phyloP scores from a whole-genome alignment of 2,888 invertebrate species.

The Latheticus oryzae region DNA sequence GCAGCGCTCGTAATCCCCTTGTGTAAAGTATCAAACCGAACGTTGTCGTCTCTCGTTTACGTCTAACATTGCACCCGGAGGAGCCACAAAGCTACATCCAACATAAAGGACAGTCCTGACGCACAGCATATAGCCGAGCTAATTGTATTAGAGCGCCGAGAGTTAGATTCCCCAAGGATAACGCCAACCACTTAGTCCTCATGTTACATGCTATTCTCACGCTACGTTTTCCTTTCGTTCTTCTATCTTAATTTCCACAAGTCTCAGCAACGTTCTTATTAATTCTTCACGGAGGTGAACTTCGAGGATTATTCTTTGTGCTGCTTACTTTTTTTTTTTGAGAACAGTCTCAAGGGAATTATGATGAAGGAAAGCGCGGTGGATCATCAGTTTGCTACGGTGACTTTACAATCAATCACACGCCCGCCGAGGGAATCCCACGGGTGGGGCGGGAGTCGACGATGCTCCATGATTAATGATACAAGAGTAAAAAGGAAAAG shows the following conservation, averaged over 20 bases:
- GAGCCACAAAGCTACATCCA: constrained; percentile 36
- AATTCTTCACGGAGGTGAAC: constrained; percentile 8
- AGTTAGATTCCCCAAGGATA: constrained; percentile 50
- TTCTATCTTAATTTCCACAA: constrained; percentile 9
- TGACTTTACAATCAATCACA: constrained; percentile 41
- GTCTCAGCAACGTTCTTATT: constrained; percentile 17
- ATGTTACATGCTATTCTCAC: constrained; percentile 43
- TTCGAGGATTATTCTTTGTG: constrained; percentile 12
- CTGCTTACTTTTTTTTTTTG: constrained; percentile 10
- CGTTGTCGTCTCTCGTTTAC: constrained; percentile 40
- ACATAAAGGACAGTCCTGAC: constrained; percentile 41
- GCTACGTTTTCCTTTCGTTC: constrained; percentile 21
- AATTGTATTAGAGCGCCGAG: constrained; percentile 55
- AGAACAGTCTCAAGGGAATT: constrained; percentile 16
- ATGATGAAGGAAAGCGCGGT: constrained; percentile 33
- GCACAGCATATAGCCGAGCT: constrained; percentile 43
- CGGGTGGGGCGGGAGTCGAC: constrained; percentile 44
- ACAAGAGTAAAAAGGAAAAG: constrained; percentile 46
- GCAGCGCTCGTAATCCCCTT: constrained; percentile 20
- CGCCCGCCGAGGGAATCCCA: constrained; percentile 35
- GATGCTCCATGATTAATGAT: constrained; percentile 56
- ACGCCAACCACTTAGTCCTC: constrained; percentile 40
- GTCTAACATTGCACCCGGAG: constrained; percentile 41
- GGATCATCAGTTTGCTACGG: constrained; percentile 37
- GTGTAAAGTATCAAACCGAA: constrained; percentile 19